These are phyloP conservation scores for Elmis aenea DNA, from an alignment of 2,888 invertebrate genomes.

Conservation along the genomic window DNA sequence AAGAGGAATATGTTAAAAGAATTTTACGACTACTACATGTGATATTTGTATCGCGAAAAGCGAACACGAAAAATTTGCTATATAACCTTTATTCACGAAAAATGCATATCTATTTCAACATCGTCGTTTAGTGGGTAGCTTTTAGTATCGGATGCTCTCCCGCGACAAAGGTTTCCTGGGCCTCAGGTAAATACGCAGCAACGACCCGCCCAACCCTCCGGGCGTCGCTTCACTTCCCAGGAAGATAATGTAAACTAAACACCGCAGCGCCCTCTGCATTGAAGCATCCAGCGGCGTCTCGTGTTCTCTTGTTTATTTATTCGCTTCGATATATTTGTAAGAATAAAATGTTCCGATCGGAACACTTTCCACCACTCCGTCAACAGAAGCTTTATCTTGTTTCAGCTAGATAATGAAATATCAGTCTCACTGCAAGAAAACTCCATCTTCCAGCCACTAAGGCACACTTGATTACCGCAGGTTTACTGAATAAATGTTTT, in stretches of 20 bases:
- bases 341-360: constrained; percentile 9
- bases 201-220: constrained; percentile 16
- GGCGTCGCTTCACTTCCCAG: constrained; percentile 18
- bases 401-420: no score
- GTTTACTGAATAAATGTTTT: no score
- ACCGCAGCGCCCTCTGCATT: constrained; percentile 23
- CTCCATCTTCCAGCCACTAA: no score
- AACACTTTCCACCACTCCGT: no score
- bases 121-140: constrained; percentile 16
- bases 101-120: constrained; percentile 18
- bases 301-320: constrained; percentile 13
- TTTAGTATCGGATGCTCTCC: constrained; percentile 17
- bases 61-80: no score
- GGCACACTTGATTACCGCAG: no score
- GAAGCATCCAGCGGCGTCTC: constrained; percentile 19
- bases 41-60: no score
- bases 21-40: no score
- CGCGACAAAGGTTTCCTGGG: constrained; percentile 20
- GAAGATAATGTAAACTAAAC: constrained; percentile 24
- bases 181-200: constrained; percentile 20
- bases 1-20: no score
- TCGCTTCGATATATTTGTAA: constrained; percentile 6
- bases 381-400: no score
- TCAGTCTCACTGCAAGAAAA: no score
- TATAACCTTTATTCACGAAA: constrained; percentile 9